Evolutionary conservation across 2,888 invertebrate genomes (phyloP), one percentile per base, ranked within the genome.

Genomic region (Thelaira solivaga): DNA sequence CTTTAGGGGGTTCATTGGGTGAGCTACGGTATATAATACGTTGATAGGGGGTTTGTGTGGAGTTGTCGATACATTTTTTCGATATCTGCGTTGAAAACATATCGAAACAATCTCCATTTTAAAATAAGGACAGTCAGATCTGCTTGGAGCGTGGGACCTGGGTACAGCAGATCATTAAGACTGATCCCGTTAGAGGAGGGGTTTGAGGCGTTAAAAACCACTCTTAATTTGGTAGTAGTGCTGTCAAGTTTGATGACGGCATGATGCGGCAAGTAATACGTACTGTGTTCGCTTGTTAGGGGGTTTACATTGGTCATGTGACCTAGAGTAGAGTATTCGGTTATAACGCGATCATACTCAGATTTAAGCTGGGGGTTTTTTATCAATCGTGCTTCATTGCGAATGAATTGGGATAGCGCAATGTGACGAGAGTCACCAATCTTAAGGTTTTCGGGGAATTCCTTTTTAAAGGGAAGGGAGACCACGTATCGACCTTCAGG

Each of bases 231-330:
- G 0, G 61, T 34, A 1, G 61, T 62, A 2, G 61, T 34, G 24
- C 61, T 62, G 0, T 53, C 31, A 10, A 34, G 53, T 53, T 53
- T 53, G 2, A 34, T 8, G 0, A 57, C 39, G 0, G 47, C 62
- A 10, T 62, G 47, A 11, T 62, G 36, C 10, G 36, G 62, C 20
- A 47, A 5, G 26, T 62, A 62, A 10, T 62, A 62, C 2, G 26
- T 3, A 0, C 11, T 8, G 10, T 5, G 1, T n/a, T 16, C 20
- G 1, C 1, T 1, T 16, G 8, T 0, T 11, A 20, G 5, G 34
- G 34, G 62, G 34, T 22, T 4, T 4, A 47, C 36, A 6, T 8
- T 2, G 4, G n/a, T 49, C 62, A 62, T 62, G 8, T 49, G 34
- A 24, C 34, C 34, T 0, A 47, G 47, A 1, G 36, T 16, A 41